Evolutionary conservation across 2,888 invertebrate genomes (phyloP), one percentile per base, ranked within the genome.

Genomic region (Drosophila kokeensis): DNA sequence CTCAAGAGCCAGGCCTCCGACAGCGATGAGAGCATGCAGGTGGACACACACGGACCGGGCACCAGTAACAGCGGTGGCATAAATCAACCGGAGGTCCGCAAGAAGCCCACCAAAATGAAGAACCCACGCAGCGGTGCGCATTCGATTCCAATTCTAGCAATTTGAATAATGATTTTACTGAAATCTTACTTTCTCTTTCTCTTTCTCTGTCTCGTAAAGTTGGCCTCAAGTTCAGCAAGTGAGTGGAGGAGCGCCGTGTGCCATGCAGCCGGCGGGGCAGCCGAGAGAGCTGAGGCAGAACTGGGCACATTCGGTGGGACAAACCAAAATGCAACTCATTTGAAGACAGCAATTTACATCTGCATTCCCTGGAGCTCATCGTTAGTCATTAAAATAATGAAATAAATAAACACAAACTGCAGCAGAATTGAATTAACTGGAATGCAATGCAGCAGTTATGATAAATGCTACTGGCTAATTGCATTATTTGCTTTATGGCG

Each of bases 11-110:
- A 97, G 89, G 93, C 94, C 13, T 95, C 95, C 81, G 98, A 97
- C 84, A 95, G 95, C n/a, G 98, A 98, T 82, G 98, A 98, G 90
- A 95, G 96, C 21, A 97, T 97, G 92, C 95, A 96, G 27, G 96
- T 96, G 7, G 97, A 96, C 63, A 95, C 95, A 73, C 94, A 96
- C 54, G 96, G 96, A 95, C 64, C 95, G 94, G 81, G 94, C 95
- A 63, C 95, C 4, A 88, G 87, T 24, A 89, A 87, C 29, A 89
- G 84, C 58, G 66, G 89, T 10, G 68, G 76, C 21, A 40, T 88
- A 49, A 74, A 50, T 6, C 87, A 73, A 11, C 34, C 72, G 69
- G 93, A 93, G 65, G 75, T 90, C 24, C 92, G 93, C 68, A 93
- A 93, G 79, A 93, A 93, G 82, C 87, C 91, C 54, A 81, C 84